These are phyloP conservation scores for Neolamprologus sp. DNA, from an alignment of 2,113 vertebrate genomes.

Conservation along the genomic window DNA sequence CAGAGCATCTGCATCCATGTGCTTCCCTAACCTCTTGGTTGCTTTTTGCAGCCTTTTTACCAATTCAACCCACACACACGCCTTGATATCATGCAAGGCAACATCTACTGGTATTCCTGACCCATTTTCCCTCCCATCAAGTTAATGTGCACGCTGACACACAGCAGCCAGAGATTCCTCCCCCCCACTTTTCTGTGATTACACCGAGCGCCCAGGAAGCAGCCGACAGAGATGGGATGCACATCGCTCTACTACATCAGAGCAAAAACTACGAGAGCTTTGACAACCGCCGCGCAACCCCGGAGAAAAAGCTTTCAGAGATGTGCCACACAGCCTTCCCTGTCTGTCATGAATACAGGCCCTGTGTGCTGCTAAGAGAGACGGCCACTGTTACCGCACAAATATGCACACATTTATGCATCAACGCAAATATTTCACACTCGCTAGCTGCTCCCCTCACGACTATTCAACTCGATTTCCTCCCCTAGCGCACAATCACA, in stretches of 20 bases:
- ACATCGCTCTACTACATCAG: not conserved
- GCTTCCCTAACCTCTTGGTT: rapidly evolving
- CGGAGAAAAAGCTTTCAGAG: not conserved
- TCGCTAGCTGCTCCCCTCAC: not conserved
- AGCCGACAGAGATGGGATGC: not conserved
- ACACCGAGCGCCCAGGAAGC: not conserved
- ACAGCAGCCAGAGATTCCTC: not conserved
- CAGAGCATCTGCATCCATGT: not conserved
- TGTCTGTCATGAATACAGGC: constrained; percentile 27
- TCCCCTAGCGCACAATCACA: constrained; percentile 13
- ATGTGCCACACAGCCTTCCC: constrained; percentile 5
- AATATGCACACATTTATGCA: constrained; percentile 11
- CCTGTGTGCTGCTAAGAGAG: constrained; percentile 3
- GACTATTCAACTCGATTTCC: constrained; percentile 5
- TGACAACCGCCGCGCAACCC: not conserved
- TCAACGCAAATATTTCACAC: constrained; percentile 30
- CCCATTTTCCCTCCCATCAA: not conserved
- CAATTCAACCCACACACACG: not conserved
- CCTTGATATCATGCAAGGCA: not conserved
- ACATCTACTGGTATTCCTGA: constrained; percentile 8
- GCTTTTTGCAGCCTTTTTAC: not conserved
- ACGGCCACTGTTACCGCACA: not conserved
- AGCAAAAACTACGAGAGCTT: not conserved
- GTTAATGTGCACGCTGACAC: not conserved
- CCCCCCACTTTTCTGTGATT: not conserved